phyloP scores from a whole-genome alignment of 2,797 vertebrate genomes.

The Mormyrops attenuatus region DNA sequence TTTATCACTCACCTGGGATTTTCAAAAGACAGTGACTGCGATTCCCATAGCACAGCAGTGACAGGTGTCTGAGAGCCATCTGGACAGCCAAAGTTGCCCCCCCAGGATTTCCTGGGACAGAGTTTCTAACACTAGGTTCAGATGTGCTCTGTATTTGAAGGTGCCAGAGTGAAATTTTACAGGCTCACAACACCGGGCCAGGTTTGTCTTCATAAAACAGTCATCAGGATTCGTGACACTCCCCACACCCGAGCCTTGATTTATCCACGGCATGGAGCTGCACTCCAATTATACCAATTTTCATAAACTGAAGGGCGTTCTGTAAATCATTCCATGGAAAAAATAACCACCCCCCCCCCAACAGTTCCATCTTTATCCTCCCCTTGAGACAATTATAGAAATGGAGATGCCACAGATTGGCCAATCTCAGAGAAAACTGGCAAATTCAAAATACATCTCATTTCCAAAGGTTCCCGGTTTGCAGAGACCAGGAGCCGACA shows the following conservation, averaged over 20 bases:
- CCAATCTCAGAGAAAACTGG: slow-evolving; percentile 3
- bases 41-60: not conserved
- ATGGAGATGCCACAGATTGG: not conserved
- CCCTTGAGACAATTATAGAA: not conserved
- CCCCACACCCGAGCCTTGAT: not conserved
- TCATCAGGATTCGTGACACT: not conserved
- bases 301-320: not conserved
- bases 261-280: not conserved
- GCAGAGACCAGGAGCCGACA: not conserved
- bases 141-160: not conserved
- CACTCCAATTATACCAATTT: not conserved
- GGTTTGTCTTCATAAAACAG: not conserved
- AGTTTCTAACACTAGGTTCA: not conserved
- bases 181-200: not conserved
- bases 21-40: too few species aligned
- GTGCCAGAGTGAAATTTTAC: not conserved
- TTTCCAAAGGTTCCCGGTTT: not conserved
- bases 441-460: not conserved
- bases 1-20: too few species aligned
- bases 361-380: not conserved
- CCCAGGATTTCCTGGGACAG: not conserved
- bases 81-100: not conserved
- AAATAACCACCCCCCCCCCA: not conserved
- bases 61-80: not conserved
- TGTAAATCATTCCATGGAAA: not conserved